A percentile compares a stretch with the other conserved stretches of the same genome.
phyloP scores from a whole-genome alignment of 2,113 vertebrate genomes.

The Deroptyus accipitrinus region DNA sequence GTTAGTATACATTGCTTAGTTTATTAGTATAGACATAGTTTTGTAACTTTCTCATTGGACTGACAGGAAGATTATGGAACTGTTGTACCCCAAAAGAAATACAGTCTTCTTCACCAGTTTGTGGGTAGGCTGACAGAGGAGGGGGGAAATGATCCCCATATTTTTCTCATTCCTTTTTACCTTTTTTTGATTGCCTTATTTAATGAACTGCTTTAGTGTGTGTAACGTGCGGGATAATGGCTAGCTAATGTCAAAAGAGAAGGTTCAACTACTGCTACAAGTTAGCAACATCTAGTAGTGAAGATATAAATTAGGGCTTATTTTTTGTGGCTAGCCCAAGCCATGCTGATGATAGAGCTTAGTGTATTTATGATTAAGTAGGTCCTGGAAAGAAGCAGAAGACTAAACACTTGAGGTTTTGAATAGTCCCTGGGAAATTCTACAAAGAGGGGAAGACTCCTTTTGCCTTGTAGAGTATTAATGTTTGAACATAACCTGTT shows the following conservation, averaged over 20 bases:
- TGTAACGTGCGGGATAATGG: neutral
- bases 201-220: neutral
- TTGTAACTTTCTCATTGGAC: neutral
- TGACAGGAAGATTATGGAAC: neutral
- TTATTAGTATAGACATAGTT: neutral
- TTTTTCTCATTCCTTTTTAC: neutral
- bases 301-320: neutral
- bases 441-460: neutral
- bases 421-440: neutral
- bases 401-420: neutral
- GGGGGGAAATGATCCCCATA: rapidly evolving
- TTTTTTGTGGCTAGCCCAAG: neutral
- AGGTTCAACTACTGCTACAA: neutral
- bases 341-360: neutral
- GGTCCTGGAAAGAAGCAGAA: neutral
- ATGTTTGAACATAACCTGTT: neutral
- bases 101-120: neutral
- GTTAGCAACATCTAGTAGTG: neutral
- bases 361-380: neutral
- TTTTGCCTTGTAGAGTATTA: neutral
- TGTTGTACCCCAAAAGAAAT: neutral
- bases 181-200: neutral
- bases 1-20: neutral
- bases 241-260: neutral
- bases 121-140: neutral